Evolutionary conservation across 2,113 vertebrate genomes (phyloP).

Genomic region (Pimephales promelas): DNA sequence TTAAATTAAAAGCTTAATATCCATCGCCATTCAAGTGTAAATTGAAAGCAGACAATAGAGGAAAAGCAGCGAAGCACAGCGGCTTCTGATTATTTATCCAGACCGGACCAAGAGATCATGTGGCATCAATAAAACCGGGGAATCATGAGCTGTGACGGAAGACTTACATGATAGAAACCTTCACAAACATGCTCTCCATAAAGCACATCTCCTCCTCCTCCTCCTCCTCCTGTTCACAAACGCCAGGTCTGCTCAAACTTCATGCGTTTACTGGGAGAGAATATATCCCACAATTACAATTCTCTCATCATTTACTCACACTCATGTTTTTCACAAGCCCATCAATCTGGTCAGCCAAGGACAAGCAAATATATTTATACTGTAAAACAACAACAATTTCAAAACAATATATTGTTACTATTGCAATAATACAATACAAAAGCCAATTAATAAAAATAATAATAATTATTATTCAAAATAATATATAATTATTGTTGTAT

Average conservation of each 20-base stretch:
- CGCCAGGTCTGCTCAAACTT: too few relatives aligned
- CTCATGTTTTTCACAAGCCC: neutral
- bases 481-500: neutral
- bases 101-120: neutral
- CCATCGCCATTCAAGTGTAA: constrained; percentile 16
- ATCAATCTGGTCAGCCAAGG: too few relatives aligned
- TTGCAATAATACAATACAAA: neutral
- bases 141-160: neutral
- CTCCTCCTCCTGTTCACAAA: too few relatives aligned
- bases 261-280: too few relatives aligned
- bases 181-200: neutral
- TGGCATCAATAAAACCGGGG: neutral
- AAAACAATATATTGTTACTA: too few relatives aligned
- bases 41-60: constrained; percentile 35
- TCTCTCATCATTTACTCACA: neutral
- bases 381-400: too few relatives aligned
- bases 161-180: neutral
- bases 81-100: neutral
- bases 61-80: neutral
- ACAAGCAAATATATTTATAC: too few relatives aligned
- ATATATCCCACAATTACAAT: neutral
- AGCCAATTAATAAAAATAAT: neutral
- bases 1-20: constrained; percentile 23
- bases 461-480: too few relatives aligned
- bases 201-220: neutral